Base-by-base conservation (phyloP, 2,888 invertebrate genomes). In the Caenorhabditis plicata region DNA sequence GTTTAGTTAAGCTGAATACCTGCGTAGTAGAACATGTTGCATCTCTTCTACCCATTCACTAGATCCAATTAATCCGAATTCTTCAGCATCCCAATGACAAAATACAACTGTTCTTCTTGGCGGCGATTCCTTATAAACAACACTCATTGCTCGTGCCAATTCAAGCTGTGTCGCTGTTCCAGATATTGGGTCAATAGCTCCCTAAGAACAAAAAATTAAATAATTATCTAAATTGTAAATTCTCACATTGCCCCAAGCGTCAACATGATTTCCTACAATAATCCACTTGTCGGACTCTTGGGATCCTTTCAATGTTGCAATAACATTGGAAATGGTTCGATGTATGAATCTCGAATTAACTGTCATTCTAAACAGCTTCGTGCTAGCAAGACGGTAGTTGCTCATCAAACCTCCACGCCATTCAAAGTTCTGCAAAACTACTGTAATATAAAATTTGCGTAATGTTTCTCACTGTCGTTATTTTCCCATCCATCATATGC, bases 251-350 rank as follows among this genome's bases (percentile, higher is more conserved):
- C 82, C 82, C 85, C 85, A 85, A 15, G 85, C 83, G 64, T 85
- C 85, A 19, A 83, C 77, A 70, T 85, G 85, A 72, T 85, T 85
- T 11, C 85, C 84, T 2, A 85, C 55, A 40, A 85, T 55, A 8
- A 85, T 82, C 73, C 84, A 85, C 3, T 83, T 75, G 69, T 85
- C 85, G 81, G 77, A 74, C 39, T 83, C 82, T 44, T 73, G 70
- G 4, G 32, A 42, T 7, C 83, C 83, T 1, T 52, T 45, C 17
- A 81, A 62, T 11, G 69, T 69, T 4, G 80, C 83, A 35, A 83
- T 65, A 26, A 82, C 80, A 60, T 82, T 83, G 35, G 75, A 65
- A 19, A 80, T 80, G 22, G 47, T 51, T 15, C 58, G 27, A n/a
- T 50, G 40, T 1, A 40, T 33, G 38, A 57, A 49, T 23, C 46